A percentile compares a stretch with the other conserved stretches of the same genome.
phyloP scores from a whole-genome alignment of 2,113 vertebrate genomes.

The Osmerus mordax region DNA sequence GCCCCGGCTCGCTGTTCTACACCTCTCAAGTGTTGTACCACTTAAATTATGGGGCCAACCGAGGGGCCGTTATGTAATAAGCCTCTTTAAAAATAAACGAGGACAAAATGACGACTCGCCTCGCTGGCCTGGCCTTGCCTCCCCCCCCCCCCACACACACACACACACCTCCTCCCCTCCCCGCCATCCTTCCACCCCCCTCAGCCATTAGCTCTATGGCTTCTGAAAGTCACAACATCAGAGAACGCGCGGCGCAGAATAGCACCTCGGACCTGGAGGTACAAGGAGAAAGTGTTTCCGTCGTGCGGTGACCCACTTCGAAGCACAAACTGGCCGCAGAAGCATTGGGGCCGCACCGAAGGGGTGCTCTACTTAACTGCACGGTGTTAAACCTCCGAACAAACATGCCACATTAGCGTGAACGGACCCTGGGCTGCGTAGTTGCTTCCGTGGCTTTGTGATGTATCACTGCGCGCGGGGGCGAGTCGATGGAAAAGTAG shows the following conservation, averaged over 20 bases:
- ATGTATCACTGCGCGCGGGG: conserved; percentile 36
- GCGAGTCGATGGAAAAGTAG: conserved; percentile 33
- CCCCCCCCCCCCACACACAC: not conserved
- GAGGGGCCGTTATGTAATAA: conserved; percentile 50
- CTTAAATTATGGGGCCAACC: conserved; percentile 51
- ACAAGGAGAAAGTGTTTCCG: too few relatives aligned
- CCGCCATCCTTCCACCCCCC: too few relatives aligned
- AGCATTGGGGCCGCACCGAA: conserved; percentile 29
- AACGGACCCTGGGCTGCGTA: conserved; percentile 21
- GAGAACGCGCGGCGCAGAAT: too few relatives aligned
- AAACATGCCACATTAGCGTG: conserved; percentile 23
- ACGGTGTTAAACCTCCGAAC: conserved; percentile 32
- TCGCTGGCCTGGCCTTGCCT: conserved; percentile 6
- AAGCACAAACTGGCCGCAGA: not conserved
- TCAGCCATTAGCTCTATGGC: too few relatives aligned
- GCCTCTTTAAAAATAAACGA: conserved; percentile 56
- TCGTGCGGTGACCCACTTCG: conserved; percentile 54
- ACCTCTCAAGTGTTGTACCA: conserved; percentile 50
- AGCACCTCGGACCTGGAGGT: too few relatives aligned
- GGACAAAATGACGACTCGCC: conserved; percentile 44
- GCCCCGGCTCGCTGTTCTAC: conserved; percentile 58
- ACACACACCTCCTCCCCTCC: too few relatives aligned
- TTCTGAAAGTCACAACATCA: too few relatives aligned
- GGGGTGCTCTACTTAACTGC: conserved; percentile 40
- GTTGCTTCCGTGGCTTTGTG: conserved; percentile 30